phyloP scores from a whole-genome alignment of 2,113 vertebrate genomes.

The Mus pahari region DNA sequence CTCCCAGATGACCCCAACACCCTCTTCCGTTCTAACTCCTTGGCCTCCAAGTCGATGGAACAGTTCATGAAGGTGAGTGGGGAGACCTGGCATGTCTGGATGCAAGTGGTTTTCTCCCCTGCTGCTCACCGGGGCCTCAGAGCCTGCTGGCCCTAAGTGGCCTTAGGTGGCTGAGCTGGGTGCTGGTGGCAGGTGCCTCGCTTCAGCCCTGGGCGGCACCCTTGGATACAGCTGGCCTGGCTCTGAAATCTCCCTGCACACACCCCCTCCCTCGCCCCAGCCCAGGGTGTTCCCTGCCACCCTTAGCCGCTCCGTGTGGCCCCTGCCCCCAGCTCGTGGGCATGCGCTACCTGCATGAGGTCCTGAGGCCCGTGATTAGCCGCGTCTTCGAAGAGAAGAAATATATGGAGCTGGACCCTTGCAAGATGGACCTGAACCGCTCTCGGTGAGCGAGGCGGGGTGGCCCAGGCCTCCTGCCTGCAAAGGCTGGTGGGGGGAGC shows the following conservation, averaged over 20 bases:
- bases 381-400: conserved; percentile 95
- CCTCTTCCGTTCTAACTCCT: conserved; percentile 94
- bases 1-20: conserved; percentile 94
- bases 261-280: accelerated
- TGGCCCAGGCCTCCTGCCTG: not conserved
- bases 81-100: accelerated
- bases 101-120: accelerated
- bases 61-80: conserved; percentile 89
- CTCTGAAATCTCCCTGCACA: not conserved
- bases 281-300: not conserved
- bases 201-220: not conserved
- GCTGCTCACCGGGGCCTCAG: not conserved
- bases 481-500: not conserved
- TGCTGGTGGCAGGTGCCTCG: not conserved
- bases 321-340: conserved; percentile 89
- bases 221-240: not conserved
- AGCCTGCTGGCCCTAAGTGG: not conserved
- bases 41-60: conserved; percentile 95
- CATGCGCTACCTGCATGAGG: conserved; percentile 94
- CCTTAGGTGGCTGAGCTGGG: not conserved
- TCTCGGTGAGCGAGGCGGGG: conserved; percentile 85
- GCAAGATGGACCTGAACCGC: conserved; percentile 92
- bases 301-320: not conserved
- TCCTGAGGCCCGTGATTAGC: conserved; percentile 91
- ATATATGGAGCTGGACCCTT: conserved; percentile 94